A percentile compares a stretch with the other conserved stretches of the same genome.
Conservation (phyloP, 1,140 invertebrate species). For the Lamellibrachia luymesi region DNA sequence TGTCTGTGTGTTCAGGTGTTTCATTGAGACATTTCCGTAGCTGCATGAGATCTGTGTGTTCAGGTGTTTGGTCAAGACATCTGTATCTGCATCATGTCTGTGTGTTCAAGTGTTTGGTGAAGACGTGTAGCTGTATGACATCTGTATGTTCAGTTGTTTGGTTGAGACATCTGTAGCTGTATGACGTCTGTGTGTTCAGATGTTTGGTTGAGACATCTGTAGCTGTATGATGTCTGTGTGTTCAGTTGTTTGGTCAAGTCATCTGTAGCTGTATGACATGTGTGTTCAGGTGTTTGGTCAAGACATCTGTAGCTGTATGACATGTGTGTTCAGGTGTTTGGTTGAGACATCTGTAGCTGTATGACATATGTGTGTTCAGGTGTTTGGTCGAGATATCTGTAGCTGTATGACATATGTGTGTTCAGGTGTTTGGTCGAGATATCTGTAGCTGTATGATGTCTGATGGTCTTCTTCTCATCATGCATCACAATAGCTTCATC, state of each 20-base stretch:
- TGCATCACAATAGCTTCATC: constrained; percentile 20
- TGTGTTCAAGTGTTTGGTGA: too few relatives aligned
- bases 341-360: neutral
- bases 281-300: neutral
- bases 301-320: neutral
- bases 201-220: constrained; percentile 23
- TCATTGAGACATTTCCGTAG: too few relatives aligned
- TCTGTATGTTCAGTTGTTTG: too few relatives aligned
- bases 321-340: constrained; percentile 4
- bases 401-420: neutral
- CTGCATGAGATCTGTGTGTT: neutral
- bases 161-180: too few relatives aligned
- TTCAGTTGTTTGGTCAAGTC: too few relatives aligned
- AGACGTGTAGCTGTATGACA: too few relatives aligned
- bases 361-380: neutral
- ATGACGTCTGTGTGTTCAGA: neutral
- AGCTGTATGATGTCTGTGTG: constrained; percentile 7
- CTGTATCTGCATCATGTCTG: neutral
- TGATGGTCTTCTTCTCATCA: constrained; percentile 20
- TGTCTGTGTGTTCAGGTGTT: too few relatives aligned
- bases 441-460: constrained; percentile 19
- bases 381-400: neutral
- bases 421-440: constrained; percentile 26
- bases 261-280: neutral
- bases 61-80: constrained; percentile 27